These are phyloP conservation scores for Panagrolaimus sp. DNA, from an alignment of 1,140 invertebrate genomes.

Conservation along the genomic window DNA sequence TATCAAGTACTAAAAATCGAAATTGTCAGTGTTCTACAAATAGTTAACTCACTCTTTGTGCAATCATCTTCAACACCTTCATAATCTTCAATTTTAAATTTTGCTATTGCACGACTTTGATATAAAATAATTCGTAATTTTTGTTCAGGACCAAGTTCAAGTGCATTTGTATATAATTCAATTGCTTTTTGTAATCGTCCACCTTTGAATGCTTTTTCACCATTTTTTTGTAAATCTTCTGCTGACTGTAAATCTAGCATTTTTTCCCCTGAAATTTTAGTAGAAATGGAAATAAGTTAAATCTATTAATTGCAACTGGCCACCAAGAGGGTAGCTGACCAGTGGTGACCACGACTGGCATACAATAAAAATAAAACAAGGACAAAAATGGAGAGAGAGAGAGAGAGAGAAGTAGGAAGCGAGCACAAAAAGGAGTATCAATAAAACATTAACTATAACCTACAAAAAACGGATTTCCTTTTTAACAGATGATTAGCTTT, in stretches of 20 bases:
- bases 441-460: too few species aligned
- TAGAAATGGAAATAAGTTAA: too few species aligned
- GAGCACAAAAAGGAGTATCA: too few species aligned
- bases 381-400: too few species aligned
- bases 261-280: too few species aligned
- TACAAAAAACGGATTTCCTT: too few species aligned
- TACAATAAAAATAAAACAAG: too few species aligned
- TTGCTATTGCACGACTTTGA: slow-evolving; percentile 85
- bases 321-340: too few species aligned
- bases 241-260: slow-evolving; percentile 28
- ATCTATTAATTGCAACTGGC: too few species aligned
- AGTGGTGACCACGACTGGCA: too few species aligned
- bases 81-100: slow-evolving; percentile 75
- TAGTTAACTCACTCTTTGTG: slow-evolving; percentile 61
- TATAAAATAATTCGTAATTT: slow-evolving; percentile 71
- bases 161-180: slow-evolving; percentile 69
- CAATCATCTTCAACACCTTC: slow-evolving; percentile 75
- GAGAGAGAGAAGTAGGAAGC: too few species aligned
- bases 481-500: too few species aligned
- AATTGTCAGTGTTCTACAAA: not conserved
- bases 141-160: slow-evolving; percentile 64
- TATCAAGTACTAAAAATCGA: slow-evolving; percentile 66
- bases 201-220: slow-evolving; percentile 78
- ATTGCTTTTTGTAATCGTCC: slow-evolving; percentile 76
- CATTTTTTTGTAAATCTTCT: slow-evolving; percentile 70